These are phyloP conservation scores for Hexactinellida sp. DNA, from an alignment of 37 sponge, comb jelly and placozoan genomes.

Conservation along the genomic window DNA sequence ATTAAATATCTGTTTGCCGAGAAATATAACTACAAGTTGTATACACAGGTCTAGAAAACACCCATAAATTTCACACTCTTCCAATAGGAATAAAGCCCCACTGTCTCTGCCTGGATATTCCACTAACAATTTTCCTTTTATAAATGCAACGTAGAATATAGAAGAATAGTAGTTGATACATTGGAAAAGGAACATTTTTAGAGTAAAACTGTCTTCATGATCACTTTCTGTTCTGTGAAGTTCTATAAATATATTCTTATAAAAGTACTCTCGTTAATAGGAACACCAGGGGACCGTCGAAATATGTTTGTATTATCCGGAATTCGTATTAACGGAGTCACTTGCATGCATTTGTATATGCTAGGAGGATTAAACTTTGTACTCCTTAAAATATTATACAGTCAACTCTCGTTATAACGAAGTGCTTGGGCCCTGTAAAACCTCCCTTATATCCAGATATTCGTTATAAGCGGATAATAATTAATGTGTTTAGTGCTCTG, in stretches of 20 bases:
- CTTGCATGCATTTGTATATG: too few relatives aligned
- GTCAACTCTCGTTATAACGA: too few relatives aligned
- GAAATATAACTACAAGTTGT: constrained; percentile 49
- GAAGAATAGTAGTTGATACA: constrained; percentile 30
- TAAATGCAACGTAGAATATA: constrained; percentile 48
- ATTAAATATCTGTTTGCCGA: constrained; percentile 58
- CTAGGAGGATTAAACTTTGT: too few relatives aligned
- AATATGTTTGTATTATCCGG: too few relatives aligned
- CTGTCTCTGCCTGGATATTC: neutral
- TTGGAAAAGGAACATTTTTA: constrained; percentile 27
- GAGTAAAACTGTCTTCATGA: constrained; percentile 15
- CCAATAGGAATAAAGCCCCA: neutral
- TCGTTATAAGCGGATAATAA: too few relatives aligned
- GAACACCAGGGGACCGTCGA: too few relatives aligned
- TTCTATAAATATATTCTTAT: constrained; percentile 20
- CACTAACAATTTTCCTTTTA: constrained; percentile 26
- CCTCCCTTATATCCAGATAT: too few relatives aligned
- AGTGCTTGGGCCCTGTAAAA: too few relatives aligned
- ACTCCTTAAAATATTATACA: too few relatives aligned
- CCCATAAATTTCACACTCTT: constrained; percentile 53
- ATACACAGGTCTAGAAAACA: constrained; percentile 59
- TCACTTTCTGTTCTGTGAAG: constrained; percentile 24
- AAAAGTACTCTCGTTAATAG: too few relatives aligned
- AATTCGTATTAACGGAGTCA: too few relatives aligned
- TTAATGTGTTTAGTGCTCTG: too few relatives aligned